Percentiles rank a stretch among this genome's conserved stretches.
These are phyloP conservation scores for Tigriopus japonicus DNA, from an alignment of 1,140 invertebrate genomes.

Conservation along the genomic window DNA sequence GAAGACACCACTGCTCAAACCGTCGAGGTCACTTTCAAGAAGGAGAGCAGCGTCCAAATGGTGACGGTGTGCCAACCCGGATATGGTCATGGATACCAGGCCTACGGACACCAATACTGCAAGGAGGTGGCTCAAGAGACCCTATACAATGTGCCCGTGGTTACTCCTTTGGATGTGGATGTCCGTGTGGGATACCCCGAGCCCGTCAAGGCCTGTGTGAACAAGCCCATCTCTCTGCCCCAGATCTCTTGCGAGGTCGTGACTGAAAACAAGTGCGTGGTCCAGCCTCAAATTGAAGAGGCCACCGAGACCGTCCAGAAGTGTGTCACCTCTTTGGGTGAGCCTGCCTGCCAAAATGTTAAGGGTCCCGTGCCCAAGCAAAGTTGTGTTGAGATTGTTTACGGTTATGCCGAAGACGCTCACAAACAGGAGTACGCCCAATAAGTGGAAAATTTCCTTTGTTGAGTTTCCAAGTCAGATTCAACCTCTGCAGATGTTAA, in stretches of 20 bases:
- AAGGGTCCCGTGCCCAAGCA: constrained; percentile 12
- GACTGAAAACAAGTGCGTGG: constrained; percentile 4
- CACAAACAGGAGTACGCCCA: neutral
- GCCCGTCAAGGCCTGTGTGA: constrained; percentile 10
- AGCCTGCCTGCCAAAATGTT: constrained; percentile 2
- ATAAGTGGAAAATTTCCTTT: no score
- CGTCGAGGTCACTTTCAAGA: constrained; percentile 2
- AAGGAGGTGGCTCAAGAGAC: constrained; percentile 13
- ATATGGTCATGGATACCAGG: constrained; percentile 9
- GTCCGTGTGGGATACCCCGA: constrained; percentile 9
- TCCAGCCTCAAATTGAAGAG: constrained; percentile 7
- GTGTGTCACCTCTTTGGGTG: neutral
- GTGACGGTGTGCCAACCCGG: constrained; percentile 13
- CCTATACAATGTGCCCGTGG: constrained; percentile 4
- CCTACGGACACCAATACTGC: neutral
- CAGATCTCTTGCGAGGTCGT: neutral
- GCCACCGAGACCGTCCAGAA: constrained; percentile 4
- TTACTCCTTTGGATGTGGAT: constrained; percentile 1
- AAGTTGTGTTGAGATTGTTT: constrained; percentile 10
- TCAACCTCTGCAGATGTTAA: no score
- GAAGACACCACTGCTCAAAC: constrained; percentile 7
- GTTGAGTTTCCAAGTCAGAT: no score
- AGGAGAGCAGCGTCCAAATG: constrained; percentile 8
- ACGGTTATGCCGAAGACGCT: constrained; percentile 6
- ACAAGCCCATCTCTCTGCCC: constrained; percentile 6